Evolutionary conservation across 1,140 invertebrate species (phyloP).

Genomic region (Sarcophaga peregrina): DNA sequence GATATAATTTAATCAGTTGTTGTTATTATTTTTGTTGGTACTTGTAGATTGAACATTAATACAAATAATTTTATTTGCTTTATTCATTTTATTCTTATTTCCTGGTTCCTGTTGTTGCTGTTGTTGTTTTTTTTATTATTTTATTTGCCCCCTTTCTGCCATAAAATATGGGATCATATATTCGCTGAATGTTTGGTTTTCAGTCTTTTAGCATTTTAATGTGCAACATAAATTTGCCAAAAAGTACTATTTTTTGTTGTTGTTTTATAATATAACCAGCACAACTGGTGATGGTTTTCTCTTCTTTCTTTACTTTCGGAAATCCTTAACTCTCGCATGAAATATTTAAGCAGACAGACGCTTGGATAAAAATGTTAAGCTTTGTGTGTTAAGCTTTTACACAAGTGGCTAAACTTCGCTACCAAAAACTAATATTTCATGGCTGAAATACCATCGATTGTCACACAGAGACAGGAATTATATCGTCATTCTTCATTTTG

Average conservation of each 20-base stretch:
- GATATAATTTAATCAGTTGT: neutral
- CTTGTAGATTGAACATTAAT: slow-evolving; percentile 38
- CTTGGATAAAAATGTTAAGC: neutral
- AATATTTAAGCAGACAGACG: neutral
- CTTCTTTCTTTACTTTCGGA: neutral
- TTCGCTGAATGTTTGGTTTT: slow-evolving; percentile 34
- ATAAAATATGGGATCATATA: slow-evolving; percentile 16
- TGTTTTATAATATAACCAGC: neutral
- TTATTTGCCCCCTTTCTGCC: slow-evolving; percentile 1
- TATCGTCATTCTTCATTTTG: neutral
- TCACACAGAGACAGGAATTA: neutral
- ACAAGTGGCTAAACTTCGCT: neutral
- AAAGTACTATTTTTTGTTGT: neutral
- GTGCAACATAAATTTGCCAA: slow-evolving; percentile 33
- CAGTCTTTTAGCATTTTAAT: slow-evolving; percentile 31
- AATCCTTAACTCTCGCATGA: neutral
- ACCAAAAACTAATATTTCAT: neutral
- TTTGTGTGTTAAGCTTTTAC: neutral
- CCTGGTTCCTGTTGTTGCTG: too few relatives aligned
- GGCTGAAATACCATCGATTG: neutral
- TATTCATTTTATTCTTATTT: neutral
- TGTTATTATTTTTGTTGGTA: neutral
- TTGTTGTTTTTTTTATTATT: neutral
- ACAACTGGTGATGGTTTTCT: neutral
- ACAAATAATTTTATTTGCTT: slow-evolving; percentile 35